Conservation (phyloP, 2,113 vertebrate species). For the Sturnira hondurensis region DNA sequence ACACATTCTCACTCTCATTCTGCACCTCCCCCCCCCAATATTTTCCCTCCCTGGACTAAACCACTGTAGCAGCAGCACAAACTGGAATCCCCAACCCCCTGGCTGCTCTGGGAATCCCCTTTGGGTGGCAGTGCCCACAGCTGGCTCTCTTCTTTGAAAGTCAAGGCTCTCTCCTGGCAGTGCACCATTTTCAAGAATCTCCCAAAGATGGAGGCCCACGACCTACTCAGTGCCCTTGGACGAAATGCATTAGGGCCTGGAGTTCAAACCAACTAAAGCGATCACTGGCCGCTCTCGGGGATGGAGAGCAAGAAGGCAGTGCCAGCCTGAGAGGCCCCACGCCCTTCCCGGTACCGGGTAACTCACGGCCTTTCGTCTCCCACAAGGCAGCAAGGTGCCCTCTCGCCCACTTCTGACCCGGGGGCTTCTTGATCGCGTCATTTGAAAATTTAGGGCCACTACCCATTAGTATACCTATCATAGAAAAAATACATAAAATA, state of each 20-base stretch:
- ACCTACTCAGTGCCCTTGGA: background rate
- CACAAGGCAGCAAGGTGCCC: background rate
- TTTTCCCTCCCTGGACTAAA: background rate
- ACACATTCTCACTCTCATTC: background rate
- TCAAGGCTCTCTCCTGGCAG: background rate
- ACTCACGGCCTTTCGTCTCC: background rate
- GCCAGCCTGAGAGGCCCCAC: too few relatives aligned
- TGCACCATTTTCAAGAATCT: background rate
- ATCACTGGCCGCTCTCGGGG: background rate
- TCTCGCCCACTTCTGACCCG: background rate
- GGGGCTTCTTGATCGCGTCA: background rate
- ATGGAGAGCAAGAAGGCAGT: fast-evolving
- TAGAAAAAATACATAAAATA: background rate
- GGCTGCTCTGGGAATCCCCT: background rate
- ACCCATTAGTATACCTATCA: background rate
- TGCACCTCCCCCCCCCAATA: too few relatives aligned
- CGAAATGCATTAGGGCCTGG: background rate
- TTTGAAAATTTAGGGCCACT: background rate
- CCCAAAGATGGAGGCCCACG: background rate
- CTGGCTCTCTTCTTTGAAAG: background rate
- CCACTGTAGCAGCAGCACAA: fast-evolving
- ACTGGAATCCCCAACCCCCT: background rate
- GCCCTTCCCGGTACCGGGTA: fast-evolving
- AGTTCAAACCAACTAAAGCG: background rate
- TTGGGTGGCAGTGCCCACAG: background rate